Base-by-base conservation (phyloP, 1,140 invertebrate genomes). In the Cyclargus thomasi region DNA sequence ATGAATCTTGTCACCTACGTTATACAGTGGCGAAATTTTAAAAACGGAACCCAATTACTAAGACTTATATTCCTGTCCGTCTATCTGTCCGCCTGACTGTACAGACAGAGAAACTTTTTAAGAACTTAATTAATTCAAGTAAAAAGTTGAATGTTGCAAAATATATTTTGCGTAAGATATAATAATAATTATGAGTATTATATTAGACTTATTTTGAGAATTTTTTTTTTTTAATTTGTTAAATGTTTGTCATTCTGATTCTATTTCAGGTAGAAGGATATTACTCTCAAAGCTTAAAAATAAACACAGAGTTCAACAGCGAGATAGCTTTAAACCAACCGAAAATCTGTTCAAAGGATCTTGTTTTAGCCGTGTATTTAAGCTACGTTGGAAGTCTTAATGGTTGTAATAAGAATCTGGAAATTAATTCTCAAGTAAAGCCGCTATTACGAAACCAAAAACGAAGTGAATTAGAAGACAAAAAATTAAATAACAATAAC, bases 301-400 rank as follows among this genome's bases (percentile, higher is more conserved):
- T 17, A 64, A 39, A 64, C 35, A 39, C n/a, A 20, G 18, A 47
- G 21, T 36, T n/a, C 14, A 36, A 16, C 17, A 21, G 20, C 1
- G 23, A 62, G 23, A 62, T 62, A 23, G 20, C n/a, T 39, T 35
- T 29, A 20, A 64, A 20, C 17, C n/a, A 35, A 11, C 29, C 16
- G 63, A 36, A 36, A 64, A 64, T 35, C 36, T 8, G 18, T 39
- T 64, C 29, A 35, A 36, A 64, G 63, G 29, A 64, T 64, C 36
- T 36, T 14, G 29, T 39, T 20, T 17, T 18, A 36, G 36, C 29
- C 29, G 17, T 64, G 14, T 64, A 36, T 2, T 20, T 64, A 39
- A 39, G 20, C 17, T 64, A 47, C 35, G 14, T 64, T 53, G 14
- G 55, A 69, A 17, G 16, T 35, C 14, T 59, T 20, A 59, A 59